Evolutionary conservation across 2,888 invertebrate species (phyloP).

Genomic region (Dicyrtomina minuta): DNA sequence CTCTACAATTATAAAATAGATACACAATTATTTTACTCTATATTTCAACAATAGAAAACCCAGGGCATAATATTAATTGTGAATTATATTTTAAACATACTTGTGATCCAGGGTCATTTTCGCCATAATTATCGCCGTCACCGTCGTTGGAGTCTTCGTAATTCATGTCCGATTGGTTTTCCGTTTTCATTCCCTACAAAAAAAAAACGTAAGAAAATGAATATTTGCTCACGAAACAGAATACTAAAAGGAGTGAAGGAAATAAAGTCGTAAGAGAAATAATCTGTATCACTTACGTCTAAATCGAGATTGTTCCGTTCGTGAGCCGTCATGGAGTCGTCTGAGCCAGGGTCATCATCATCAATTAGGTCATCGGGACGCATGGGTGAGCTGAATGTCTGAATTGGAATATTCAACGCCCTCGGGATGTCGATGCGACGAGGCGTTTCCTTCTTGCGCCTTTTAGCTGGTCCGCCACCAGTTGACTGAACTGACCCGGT

Average conservation of each 20-base stretch:
- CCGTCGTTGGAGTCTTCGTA: constrained; percentile 50
- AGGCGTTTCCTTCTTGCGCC: constrained; percentile 54
- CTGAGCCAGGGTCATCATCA: constrained; percentile 46
- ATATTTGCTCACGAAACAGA: background rate
- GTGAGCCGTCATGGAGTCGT: constrained; percentile 52
- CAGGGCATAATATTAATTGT: background rate
- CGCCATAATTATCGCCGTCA: constrained; percentile 50
- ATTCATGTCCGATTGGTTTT: constrained; percentile 33
- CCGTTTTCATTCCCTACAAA: constrained; percentile 29
- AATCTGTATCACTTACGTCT: constrained; percentile 38
- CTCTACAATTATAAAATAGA: constrained; percentile 32
- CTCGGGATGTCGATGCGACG: constrained; percentile 47
- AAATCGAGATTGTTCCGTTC: constrained; percentile 49
- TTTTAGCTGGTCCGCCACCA: constrained; percentile 42
- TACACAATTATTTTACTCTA: background rate
- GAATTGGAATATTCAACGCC: constrained; percentile 31
- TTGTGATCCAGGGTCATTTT: constrained; percentile 44
- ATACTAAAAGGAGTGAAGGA: background rate
- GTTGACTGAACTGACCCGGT: constrained; percentile 27
- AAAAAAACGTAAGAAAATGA: background rate
- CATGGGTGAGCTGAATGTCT: constrained; percentile 46
- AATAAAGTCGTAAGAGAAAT: background rate
- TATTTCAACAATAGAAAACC: background rate
- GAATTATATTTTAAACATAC: constrained; percentile 22
- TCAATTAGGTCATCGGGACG: constrained; percentile 40